Percentiles rank a stretch among this genome's conserved stretches.
These are phyloP conservation scores for Tenrec ecaudatus DNA, from an alignment of 2,113 vertebrate genomes.

Conservation along the genomic window DNA sequence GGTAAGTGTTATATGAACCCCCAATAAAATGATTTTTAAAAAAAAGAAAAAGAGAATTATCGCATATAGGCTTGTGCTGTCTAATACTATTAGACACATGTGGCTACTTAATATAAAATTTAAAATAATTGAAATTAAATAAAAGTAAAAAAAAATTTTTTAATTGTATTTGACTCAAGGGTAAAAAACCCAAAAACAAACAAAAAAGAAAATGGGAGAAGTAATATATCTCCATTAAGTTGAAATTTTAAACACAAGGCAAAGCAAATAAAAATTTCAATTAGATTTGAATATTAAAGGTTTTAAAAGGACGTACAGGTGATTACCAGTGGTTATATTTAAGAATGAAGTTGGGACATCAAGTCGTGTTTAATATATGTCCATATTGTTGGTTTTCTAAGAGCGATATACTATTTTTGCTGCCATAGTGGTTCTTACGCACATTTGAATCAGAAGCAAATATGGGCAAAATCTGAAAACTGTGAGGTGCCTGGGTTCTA, in stretches of 20 bases:
- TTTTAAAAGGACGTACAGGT: too few species aligned
- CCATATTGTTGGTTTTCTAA: background rate
- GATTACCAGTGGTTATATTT: background rate
- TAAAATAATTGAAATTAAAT: slow-evolving; percentile 1
- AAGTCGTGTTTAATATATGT: background rate
- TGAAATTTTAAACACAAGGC: slow-evolving; percentile 22
- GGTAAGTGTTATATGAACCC: too few species aligned
- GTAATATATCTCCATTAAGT: background rate
- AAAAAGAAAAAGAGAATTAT: too few species aligned
- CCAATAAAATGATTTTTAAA: too few species aligned
- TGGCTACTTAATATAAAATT: background rate
- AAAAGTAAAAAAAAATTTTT: background rate
- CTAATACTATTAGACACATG: background rate
- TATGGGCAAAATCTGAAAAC: background rate
- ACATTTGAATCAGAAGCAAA: background rate
- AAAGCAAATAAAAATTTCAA: too few species aligned
- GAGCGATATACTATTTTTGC: background rate
- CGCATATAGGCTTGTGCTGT: too few species aligned
- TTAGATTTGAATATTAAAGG: too few species aligned
- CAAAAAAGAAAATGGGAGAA: background rate
- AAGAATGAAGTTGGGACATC: background rate
- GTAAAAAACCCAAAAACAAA: too few species aligned
- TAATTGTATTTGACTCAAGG: too few species aligned
- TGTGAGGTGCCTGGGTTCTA: background rate
- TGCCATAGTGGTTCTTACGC: background rate